A percentile compares a stretch with the other conserved stretches of the same genome.
Conservation (phyloP, 2,888 invertebrate species). For the Dicroscelio sp. region DNA sequence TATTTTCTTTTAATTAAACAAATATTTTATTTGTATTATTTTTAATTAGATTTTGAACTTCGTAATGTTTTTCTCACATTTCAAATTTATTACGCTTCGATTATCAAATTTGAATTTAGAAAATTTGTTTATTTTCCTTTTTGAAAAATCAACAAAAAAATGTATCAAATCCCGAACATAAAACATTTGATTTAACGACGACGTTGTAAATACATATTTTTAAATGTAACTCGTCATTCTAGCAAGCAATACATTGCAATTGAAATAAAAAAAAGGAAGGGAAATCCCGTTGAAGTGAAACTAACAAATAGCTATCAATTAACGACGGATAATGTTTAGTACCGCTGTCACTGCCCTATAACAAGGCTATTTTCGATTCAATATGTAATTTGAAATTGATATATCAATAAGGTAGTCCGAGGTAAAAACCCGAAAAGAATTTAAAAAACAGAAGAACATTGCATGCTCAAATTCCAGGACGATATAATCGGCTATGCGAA, state of each 20-base stretch:
- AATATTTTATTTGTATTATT: not conserved
- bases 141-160: no score
- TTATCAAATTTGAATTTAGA: no score
- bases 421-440: no score
- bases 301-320: conserved; percentile 42
- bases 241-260: conserved; percentile 63
- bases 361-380: conserved; percentile 54
- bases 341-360: conserved; percentile 74
- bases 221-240: conserved; percentile 57
- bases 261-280: conserved; percentile 45
- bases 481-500: conserved; percentile 72
- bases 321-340: conserved; percentile 64
- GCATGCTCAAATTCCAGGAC: conserved; percentile 77
- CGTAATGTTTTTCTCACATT: no score
- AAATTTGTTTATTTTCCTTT: no score
- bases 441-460: conserved; percentile 54
- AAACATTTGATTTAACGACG: not conserved
- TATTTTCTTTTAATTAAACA: not conserved
- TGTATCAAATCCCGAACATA: no score
- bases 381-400: conserved; percentile 64
- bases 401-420: conserved; percentile 52
- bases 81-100: no score
- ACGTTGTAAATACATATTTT: conserved; percentile 54
- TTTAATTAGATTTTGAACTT: not conserved
- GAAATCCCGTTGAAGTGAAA: no score